A percentile compares a stretch with the other conserved stretches of the same genome.
These are phyloP conservation scores for Amblyraja radiata DNA, from an alignment of 2,797 vertebrate genomes.

Conservation along the genomic window DNA sequence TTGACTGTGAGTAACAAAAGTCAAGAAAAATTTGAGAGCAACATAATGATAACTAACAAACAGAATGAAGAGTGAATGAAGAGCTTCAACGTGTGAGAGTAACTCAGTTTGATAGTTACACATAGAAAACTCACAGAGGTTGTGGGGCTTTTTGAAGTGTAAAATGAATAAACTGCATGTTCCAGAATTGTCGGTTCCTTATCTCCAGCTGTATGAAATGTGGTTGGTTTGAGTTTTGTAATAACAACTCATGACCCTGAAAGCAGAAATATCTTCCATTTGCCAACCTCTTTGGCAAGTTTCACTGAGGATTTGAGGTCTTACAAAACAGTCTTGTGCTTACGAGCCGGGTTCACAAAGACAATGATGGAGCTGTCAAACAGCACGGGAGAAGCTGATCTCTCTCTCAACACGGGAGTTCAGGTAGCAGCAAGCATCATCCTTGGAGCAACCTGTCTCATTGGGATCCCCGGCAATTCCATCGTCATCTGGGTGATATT, in stretches of 20 bases:
- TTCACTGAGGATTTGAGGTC: not conserved
- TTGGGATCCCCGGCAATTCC: constrained; percentile 72
- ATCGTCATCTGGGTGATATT: constrained; percentile 76
- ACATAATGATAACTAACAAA: too few species aligned
- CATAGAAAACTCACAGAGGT: not conserved
- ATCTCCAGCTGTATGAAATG: not conserved
- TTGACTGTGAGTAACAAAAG: not conserved
- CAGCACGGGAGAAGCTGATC: not conserved
- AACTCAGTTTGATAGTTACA: not conserved
- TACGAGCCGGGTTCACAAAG: not conserved
- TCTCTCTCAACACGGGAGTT: not conserved
- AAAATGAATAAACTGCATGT: not conserved
- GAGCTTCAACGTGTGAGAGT: not conserved
- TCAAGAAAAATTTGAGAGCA: not conserved
- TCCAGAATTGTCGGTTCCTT: not conserved
- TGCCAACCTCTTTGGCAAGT: not conserved
- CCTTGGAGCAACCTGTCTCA: constrained; percentile 65
- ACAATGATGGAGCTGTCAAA: not conserved
- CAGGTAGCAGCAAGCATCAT: constrained; percentile 56
- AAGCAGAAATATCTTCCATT: not conserved
- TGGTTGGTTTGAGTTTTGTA: not conserved
- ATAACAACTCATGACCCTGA: not conserved
- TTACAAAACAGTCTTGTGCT: not conserved
- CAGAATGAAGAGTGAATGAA: not conserved
- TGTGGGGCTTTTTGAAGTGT: not conserved